phyloP scores from a whole-genome alignment of 2,888 invertebrate species.

The Pharmacophagus antenor region DNA sequence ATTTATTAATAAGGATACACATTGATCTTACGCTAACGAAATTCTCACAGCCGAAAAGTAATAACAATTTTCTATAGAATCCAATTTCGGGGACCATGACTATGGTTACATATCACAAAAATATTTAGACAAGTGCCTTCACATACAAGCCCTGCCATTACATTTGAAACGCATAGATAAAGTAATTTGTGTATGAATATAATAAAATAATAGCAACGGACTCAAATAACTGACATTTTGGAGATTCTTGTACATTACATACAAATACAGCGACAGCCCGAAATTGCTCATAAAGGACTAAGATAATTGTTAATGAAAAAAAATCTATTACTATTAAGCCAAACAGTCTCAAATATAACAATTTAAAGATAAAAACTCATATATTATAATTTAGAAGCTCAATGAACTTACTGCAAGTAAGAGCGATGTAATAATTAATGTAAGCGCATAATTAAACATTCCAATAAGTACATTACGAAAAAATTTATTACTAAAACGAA shows the following conservation, averaged over 20 bases:
- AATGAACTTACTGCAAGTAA: constrained; percentile 8
- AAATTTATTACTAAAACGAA: not conserved
- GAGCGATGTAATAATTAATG: too few relatives aligned
- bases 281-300: not conserved
- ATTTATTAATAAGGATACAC: constrained; percentile 29
- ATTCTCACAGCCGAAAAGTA: constrained; percentile 73
- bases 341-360: constrained; percentile 33
- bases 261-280: not conserved
- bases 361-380: constrained; percentile 22
- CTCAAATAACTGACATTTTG: not conserved
- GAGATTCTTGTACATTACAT: not conserved
- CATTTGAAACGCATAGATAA: constrained; percentile 29
- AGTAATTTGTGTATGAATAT: constrained; percentile 30
- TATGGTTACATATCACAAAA: constrained; percentile 38
- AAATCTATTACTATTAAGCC: constrained; percentile 15
- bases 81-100: constrained; percentile 6
- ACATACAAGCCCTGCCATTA: not conserved
- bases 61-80: constrained; percentile 54
- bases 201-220: not conserved
- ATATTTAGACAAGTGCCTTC: constrained; percentile 31
- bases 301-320: not conserved
- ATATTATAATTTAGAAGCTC: constrained; percentile 18
- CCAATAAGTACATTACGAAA: constrained; percentile 19
- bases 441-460: not conserved
- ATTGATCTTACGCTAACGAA: constrained; percentile 56